Evolutionary conservation across 2,113 vertebrate species (phyloP).

Genomic region (Abramis brama): DNA sequence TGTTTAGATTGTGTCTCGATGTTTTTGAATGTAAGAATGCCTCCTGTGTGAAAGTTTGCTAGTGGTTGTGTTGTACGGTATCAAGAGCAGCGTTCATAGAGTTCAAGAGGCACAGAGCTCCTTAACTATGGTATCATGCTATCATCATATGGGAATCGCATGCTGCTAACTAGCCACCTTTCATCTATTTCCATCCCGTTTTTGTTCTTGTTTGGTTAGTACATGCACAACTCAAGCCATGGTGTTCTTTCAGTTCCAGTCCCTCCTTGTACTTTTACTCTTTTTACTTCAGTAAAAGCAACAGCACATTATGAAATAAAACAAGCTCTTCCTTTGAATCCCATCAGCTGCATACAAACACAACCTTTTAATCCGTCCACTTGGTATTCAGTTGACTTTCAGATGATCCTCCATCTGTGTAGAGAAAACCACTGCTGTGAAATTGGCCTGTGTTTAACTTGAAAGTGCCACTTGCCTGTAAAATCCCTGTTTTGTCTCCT

Average conservation of each 20-base stretch:
- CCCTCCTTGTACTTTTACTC: neutral
- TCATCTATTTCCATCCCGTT: neutral
- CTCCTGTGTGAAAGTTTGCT: neutral
- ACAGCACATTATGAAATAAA: neutral
- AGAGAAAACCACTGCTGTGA: constrained; percentile 9
- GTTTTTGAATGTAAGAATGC: neutral
- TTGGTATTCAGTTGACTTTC: constrained; percentile 12
- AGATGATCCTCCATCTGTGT: constrained; percentile 3
- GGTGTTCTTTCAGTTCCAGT: neutral
- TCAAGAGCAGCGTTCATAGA: neutral
- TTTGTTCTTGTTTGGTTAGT: neutral
- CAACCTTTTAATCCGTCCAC: neutral
- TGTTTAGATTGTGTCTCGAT: neutral
- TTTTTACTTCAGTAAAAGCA: neutral
- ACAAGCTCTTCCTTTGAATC: neutral
- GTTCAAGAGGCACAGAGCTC: neutral
- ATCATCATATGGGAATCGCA: neutral
- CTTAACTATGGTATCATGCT: neutral
- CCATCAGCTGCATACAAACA: constrained; percentile 8
- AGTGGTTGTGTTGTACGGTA: neutral
- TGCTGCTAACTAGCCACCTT: neutral
- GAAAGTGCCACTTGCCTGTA: neutral
- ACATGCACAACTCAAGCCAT: neutral
- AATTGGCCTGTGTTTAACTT: constrained; percentile 24
- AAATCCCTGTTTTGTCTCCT: constrained; percentile 19